A percentile compares a stretch with the other conserved stretches of the same genome.
phyloP scores from a whole-genome alignment of 1,140 invertebrate species.

The Chymomyza costata region DNA sequence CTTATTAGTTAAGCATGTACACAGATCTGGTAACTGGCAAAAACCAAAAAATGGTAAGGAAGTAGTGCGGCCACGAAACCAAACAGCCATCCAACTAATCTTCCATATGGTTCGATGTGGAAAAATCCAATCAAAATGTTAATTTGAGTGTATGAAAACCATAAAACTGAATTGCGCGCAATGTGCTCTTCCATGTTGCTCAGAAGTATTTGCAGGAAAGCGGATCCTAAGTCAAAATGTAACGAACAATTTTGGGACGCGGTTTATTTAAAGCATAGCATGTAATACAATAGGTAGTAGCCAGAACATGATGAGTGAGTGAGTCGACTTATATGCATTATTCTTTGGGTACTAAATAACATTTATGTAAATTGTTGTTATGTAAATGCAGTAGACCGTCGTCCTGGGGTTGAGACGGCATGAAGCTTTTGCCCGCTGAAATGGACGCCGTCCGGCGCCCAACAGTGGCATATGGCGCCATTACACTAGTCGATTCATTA shows the following conservation, averaged over 20 bases:
- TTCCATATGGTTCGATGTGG: conserved; percentile 68
- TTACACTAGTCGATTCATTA: conserved; percentile 58
- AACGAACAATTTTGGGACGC: too few relatives aligned
- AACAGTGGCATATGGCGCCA: conserved; percentile 7
- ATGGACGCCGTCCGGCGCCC: not conserved
- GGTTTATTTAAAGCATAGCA: not conserved
- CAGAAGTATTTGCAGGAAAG: not conserved
- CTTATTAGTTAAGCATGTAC: too few relatives aligned
- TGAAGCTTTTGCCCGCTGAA: conserved; percentile 14
- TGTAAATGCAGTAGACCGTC: conserved; percentile 20
- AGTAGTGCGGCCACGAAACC: conserved; percentile 13
- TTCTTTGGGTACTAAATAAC: conserved; percentile 22
- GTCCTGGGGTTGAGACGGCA: too few relatives aligned
- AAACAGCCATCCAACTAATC: conserved; percentile 24
- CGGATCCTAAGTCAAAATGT: too few relatives aligned
- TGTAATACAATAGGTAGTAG: not conserved
- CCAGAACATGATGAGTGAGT: too few relatives aligned
- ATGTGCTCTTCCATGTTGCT: conserved; percentile 21
- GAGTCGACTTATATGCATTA: conserved; percentile 18
- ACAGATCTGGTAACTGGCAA: conserved; percentile 35
- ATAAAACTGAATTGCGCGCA: conserved; percentile 15
- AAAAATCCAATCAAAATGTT: conserved; percentile 74
- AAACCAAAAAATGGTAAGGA: conserved; percentile 14
- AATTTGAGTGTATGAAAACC: conserved; percentile 45
- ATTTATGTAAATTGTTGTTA: conserved; percentile 30